Percentiles rank a stretch among this genome's conserved stretches.
Evolutionary conservation across 1,140 invertebrate genomes (phyloP).

Genomic region (Asbolus verrucosus): DNA sequence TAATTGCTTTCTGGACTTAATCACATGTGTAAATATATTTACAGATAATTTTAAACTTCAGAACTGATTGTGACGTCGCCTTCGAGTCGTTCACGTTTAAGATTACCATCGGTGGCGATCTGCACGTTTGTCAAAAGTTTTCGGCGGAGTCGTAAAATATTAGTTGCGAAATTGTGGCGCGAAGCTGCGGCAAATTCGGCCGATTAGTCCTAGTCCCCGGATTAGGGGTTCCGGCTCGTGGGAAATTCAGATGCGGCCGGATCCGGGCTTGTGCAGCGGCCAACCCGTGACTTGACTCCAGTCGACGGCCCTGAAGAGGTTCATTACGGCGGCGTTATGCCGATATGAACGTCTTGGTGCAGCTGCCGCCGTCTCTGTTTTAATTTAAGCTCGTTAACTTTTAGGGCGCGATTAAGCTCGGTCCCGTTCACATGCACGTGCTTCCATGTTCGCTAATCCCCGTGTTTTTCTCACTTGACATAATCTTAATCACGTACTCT

Average conservation of each 20-base stretch:
- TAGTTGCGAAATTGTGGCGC: slow-evolving; percentile 52
- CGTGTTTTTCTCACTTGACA: slow-evolving; percentile 55
- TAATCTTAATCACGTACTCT: slow-evolving; percentile 61
- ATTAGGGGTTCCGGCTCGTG: slow-evolving; percentile 46
- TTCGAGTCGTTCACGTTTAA: no score
- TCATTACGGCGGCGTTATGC: slow-evolving; percentile 28
- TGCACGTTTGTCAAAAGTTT: no score
- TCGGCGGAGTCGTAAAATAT: slow-evolving; percentile 47
- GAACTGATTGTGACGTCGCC: no score
- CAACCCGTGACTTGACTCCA: slow-evolving; percentile 4
- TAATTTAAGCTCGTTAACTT: slow-evolving; percentile 49
- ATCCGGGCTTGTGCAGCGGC: no score
- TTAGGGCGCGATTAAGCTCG: slow-evolving; percentile 45
- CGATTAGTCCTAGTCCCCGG: slow-evolving; percentile 51
- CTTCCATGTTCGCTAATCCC: slow-evolving; percentile 46
- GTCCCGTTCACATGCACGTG: slow-evolving; percentile 46
- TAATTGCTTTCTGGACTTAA: no score
- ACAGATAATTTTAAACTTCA: no score
- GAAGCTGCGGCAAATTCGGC: slow-evolving; percentile 54
- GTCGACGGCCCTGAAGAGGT: slow-evolving; percentile 1
- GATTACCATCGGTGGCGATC: no score
- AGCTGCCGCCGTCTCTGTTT: slow-evolving; percentile 42
- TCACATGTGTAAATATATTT: no score
- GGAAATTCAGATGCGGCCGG: slow-evolving; percentile 29
- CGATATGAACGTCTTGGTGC: slow-evolving; percentile 43